Evolutionary conservation across 2,797 vertebrate species (phyloP), one percentile per base, ranked within the genome.

Genomic region (Lagodon rhomboides): DNA sequence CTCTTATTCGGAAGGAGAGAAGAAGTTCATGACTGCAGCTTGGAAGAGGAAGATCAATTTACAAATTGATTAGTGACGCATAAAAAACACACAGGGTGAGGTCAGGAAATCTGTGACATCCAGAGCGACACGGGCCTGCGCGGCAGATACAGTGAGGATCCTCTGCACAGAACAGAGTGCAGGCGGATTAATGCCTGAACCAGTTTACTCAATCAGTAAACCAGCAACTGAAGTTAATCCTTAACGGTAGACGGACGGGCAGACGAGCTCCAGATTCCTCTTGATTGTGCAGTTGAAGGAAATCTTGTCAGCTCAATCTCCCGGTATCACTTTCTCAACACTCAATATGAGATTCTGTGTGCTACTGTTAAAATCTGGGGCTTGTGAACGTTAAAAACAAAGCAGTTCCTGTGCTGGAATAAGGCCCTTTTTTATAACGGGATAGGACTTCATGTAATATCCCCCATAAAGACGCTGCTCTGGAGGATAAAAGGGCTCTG

Each of bases 151-250:
- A 49, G n/a, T 50, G 15, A 77, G 55, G 43, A 72, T 75, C 22
- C 17, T 47, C 46, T 60, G 38, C 9, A 50, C 67, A 58, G 51
- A 56, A 30, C 43, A 71, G 44, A 53, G 18, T 59, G 60, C 43
- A 53, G 38, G 30, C 15, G 53, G 80, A 87, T 86, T 89, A 89
- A 69, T 72, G 64, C 55, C 22, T 66, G 67, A 83, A 88, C 73
- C 82, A 82, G 68, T 82, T 88, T 70, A 67, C 25, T 76, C 66
- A 77, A 68, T 79, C 72, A 61, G 77, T 87, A 66, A 81, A 85
- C 66, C 73, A 77, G 51, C 25, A 63, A 71, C 17, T 54, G 51
- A 53, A 67, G 60, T 80, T 87, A 87, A 91, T 87, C 83, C 75
- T 71, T 41, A 58, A 80, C 66, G 50, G 65, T 23, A 38, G 16